A percentile compares a stretch with the other conserved stretches of the same genome.
These are phyloP conservation scores for Lithophane semibrunnea DNA, from an alignment of 2,888 invertebrate genomes.

Conservation along the genomic window DNA sequence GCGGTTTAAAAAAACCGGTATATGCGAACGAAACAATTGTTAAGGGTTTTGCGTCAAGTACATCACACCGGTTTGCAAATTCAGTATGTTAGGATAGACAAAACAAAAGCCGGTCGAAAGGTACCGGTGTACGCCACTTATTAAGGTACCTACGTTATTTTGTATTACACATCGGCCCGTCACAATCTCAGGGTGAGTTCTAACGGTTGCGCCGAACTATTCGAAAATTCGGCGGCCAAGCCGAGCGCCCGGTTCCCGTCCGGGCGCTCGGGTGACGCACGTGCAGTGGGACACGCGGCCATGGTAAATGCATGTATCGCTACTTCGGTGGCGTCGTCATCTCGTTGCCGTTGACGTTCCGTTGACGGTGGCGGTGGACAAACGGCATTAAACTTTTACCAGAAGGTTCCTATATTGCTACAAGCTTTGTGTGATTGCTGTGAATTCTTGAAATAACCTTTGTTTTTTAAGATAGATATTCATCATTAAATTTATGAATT, in stretches of 20 bases:
- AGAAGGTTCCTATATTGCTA: not conserved
- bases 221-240: not conserved
- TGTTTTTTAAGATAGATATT: not conserved
- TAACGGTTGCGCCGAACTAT: not conserved
- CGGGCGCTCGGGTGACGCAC: not conserved
- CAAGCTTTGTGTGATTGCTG: not conserved
- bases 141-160: not conserved
- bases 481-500: not conserved
- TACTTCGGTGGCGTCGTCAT: not conserved
- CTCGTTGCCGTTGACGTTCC: not conserved
- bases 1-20: no score
- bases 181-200: not conserved
- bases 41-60: no score
- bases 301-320: not conserved
- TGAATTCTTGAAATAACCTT: not conserved
- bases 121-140: no score
- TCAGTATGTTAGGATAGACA: no score
- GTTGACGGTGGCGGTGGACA: not conserved
- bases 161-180: not conserved
- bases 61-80: no score
- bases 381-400: not conserved
- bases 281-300: not conserved
- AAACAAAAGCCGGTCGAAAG: no score
- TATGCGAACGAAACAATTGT: no score
- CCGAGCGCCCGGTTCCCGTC: no score